Conservation (phyloP, 1,140 invertebrate species). For the Hypothenemus hampei region DNA sequence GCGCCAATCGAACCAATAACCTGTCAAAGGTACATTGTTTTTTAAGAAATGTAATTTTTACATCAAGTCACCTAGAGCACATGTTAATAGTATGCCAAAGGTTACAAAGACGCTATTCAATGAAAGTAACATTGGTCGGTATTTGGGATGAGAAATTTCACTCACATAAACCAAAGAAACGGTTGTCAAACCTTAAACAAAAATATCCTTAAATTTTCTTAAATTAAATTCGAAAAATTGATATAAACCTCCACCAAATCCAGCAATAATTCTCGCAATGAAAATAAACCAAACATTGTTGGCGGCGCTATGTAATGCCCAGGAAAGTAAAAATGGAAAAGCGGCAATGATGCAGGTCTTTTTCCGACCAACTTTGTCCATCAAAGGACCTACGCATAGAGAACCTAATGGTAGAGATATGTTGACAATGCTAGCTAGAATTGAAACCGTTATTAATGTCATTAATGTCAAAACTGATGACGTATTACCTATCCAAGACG, state of each 20-base stretch:
- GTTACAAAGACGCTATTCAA: conserved; percentile 55
- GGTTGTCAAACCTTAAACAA: conserved; percentile 48
- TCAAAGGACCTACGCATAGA: conserved; percentile 51
- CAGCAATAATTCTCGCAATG: conserved; percentile 49
- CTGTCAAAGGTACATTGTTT: conserved; percentile 34
- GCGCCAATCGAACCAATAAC: conserved; percentile 48
- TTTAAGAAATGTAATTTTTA: background rate
- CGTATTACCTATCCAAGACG: conserved; percentile 52
- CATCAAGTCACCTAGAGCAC: conserved; percentile 38
- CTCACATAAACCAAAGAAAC: conserved; percentile 53
- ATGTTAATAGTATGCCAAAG: conserved; percentile 54
- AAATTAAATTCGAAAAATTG: too few species aligned
- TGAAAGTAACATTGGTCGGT: conserved; percentile 51
- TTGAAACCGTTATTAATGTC: background rate
- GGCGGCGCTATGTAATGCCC: conserved; percentile 50
- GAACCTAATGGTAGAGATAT: conserved; percentile 53
- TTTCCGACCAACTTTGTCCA: conserved; percentile 62
- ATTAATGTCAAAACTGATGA: background rate
- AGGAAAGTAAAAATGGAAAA: conserved; percentile 55
- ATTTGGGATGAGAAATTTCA: conserved; percentile 52
- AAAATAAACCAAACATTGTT: conserved; percentile 47
- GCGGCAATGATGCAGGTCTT: conserved; percentile 50
- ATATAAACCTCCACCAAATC: conserved; percentile 47
- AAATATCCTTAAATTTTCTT: too few species aligned
- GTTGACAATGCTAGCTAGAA: conserved; percentile 53